Evolutionary conservation across 1,140 invertebrate species (phyloP), one percentile per base, ranked within the genome.

Genomic region (Bombus sylvicola): DNA sequence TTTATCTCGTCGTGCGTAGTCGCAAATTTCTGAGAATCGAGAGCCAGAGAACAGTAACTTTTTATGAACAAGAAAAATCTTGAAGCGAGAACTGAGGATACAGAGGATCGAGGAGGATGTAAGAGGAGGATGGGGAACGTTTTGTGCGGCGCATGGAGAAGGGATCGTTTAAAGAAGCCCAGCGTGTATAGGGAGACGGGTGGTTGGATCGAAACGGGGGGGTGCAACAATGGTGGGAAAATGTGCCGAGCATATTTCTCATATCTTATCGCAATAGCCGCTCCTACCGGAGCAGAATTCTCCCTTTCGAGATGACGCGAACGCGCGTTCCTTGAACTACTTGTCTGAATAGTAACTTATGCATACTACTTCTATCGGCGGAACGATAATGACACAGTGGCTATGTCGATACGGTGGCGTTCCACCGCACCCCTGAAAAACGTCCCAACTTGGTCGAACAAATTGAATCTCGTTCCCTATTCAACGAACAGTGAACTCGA

Each of bases 221-320:
- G 1, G 73, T 18, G 69, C 66, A 83, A 88, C 80, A 87, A 87
- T 81, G 57, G 68, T 43, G 74, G 83, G 62, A 75, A 83, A 88
- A 87, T 69, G 82, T 85, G 74, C 59, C 85, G 81, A 76, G 78
- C 77, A 76, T 78, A 89, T 92, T 92, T 91, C 88, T 90, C 87
- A 85, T 85, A 90, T 89, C 85, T 92, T 92, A 91, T 92, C 91
- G 82, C 88, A 88, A 91, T 86, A 81, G 84, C 73, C 81, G 88
- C 53, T 77, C 69, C 68, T 62, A 18, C 39, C 69, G 47, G 68
- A 47, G 68, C 80, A 83, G 90, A 87, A 91, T 90, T 91, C 73
- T 72, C 85, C 88, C 68, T 72, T 88, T 89, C 76, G 84, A 83
- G 83, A 83, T 81, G 83, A 88, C 85, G 85, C 37, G 53, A 68